Conservation (phyloP, 92 coral and sea anemone species). For the Porites divaricata region DNA sequence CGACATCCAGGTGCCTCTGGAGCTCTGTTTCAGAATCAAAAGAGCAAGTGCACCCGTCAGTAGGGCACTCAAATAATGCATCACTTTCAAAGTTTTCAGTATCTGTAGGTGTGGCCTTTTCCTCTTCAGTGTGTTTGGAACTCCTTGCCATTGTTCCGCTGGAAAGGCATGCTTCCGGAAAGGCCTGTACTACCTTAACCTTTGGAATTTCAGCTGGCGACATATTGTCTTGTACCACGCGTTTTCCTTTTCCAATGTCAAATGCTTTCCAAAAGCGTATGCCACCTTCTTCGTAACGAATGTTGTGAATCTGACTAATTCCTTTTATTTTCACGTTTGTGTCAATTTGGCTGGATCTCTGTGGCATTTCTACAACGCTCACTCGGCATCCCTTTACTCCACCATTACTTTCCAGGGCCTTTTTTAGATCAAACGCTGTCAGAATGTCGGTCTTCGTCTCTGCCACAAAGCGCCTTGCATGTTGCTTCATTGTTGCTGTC, state of each 20-base stretch:
- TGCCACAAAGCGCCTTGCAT: slow-evolving; percentile 47
- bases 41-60: slow-evolving; percentile 20
- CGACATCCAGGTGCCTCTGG: slow-evolving; percentile 28
- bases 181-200: neutral
- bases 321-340: no score
- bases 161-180: neutral
- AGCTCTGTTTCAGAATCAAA: slow-evolving; percentile 23
- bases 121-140: slow-evolving; percentile 27
- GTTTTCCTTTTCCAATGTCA: neutral
- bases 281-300: slow-evolving; percentile 54
- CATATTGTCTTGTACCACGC: neutral
- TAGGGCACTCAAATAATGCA: slow-evolving; percentile 16
- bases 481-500: slow-evolving; percentile 48
- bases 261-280: slow-evolving; percentile 17
- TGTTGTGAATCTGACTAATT: slow-evolving; percentile 35
- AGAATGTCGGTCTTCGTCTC: slow-evolving; percentile 50
- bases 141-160: slow-evolving; percentile 10
- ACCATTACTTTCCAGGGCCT: slow-evolving; percentile 37
- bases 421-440: slow-evolving; percentile 25
- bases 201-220: neutral
- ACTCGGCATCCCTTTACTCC: slow-evolving; percentile 54
- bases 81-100: slow-evolving; percentile 2
- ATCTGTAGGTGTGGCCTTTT: neutral
- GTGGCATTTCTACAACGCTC: slow-evolving; percentile 44
- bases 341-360: slow-evolving; percentile 32